A percentile compares a stretch with the other conserved stretches of the same genome.
Evolutionary conservation across 1,140 invertebrate species (phyloP).

Genomic region (Dendrolimus punctatus): DNA sequence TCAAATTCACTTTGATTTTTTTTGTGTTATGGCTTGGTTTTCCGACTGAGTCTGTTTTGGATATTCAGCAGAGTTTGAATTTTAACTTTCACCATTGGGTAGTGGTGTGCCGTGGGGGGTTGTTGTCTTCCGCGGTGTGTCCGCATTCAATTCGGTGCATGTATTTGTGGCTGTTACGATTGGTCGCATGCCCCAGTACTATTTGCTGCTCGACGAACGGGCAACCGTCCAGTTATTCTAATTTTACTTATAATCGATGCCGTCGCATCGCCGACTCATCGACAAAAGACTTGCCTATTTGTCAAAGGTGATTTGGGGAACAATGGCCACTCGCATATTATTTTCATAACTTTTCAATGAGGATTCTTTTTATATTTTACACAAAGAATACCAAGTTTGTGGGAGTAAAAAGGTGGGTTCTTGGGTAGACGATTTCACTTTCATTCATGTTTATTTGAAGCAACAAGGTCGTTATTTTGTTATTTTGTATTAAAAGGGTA

Average conservation of each 20-base stretch:
- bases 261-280: conserved; percentile 54
- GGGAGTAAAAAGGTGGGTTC: too few relatives aligned
- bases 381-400: too few relatives aligned
- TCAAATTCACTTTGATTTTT: too few relatives aligned
- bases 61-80: neutral
- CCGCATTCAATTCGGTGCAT: conserved; percentile 51
- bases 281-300: conserved; percentile 54
- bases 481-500: too few relatives aligned
- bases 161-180: conserved; percentile 60
- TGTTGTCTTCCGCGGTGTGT: conserved; percentile 36
- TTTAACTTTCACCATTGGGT: neutral
- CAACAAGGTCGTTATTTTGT: too few relatives aligned
- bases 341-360: too few relatives aligned
- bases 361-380: too few relatives aligned
- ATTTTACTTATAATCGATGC: conserved; percentile 69
- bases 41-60: neutral
- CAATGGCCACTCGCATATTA: too few relatives aligned
- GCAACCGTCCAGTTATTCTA: conserved; percentile 70
- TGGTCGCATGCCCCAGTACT: conserved; percentile 69
- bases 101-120: conserved; percentile 13
- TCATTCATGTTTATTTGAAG: too few relatives aligned
- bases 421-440: too few relatives aligned
- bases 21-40: neutral
- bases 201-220: conserved; percentile 60
- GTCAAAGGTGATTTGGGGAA: conserved; percentile 14